Conservation (phyloP, 1,140 invertebrate genomes). For the Brachionus angularis region DNA sequence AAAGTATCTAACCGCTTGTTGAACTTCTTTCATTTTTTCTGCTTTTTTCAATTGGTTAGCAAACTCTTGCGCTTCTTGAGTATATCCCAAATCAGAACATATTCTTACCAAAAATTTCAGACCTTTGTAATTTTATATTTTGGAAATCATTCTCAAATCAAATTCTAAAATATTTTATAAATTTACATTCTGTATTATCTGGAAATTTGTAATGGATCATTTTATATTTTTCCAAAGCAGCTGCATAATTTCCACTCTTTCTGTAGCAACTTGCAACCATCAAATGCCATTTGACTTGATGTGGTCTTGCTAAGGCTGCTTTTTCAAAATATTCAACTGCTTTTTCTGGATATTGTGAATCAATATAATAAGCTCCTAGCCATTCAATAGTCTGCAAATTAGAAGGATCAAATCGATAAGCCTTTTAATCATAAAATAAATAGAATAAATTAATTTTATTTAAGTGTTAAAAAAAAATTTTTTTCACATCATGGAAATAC, state of each 20-base stretch:
- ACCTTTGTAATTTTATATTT: constrained; percentile 52
- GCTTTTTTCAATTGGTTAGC: constrained; percentile 72
- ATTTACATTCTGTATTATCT: constrained; percentile 75
- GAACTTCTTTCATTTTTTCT: constrained; percentile 72
- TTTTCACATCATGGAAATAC: constrained; percentile 76
- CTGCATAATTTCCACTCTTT: constrained; percentile 75
- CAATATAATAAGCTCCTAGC: constrained; percentile 79
- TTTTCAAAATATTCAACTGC: constrained; percentile 80
- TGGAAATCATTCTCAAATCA: background rate
- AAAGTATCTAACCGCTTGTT: constrained; percentile 56
- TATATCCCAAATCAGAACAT: constrained; percentile 73
- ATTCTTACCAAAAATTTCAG: constrained; percentile 76
- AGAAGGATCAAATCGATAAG: constrained; percentile 80
- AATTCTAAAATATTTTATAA: background rate
- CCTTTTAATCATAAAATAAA: constrained; percentile 59
- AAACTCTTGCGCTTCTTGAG: constrained; percentile 72
- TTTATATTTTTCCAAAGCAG: constrained; percentile 75
- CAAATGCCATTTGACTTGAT: constrained; percentile 76
- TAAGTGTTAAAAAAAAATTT: constrained; percentile 45
- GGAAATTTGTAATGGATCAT: constrained; percentile 72
- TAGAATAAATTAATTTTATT: constrained; percentile 25
- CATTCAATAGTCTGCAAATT: constrained; percentile 84
- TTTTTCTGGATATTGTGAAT: constrained; percentile 81
- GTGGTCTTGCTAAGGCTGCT: constrained; percentile 75
- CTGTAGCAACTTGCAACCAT: constrained; percentile 77